phyloP scores from a whole-genome alignment of 2,888 invertebrate species.

The Leuctra nigra region DNA sequence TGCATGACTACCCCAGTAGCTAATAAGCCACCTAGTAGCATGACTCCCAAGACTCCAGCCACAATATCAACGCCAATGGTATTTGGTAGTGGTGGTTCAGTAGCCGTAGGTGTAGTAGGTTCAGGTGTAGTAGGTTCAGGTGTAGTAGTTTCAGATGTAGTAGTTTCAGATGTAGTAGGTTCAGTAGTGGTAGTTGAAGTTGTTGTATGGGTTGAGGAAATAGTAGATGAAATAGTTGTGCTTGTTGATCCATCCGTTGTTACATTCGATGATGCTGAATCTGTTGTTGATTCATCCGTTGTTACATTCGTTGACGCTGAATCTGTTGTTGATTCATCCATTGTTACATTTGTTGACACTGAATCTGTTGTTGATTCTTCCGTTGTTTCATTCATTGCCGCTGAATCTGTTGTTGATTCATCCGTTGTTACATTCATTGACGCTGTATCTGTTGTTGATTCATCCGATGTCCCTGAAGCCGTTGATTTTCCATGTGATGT shows the following conservation, averaged over 20 bases:
- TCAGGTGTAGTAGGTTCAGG: not conserved
- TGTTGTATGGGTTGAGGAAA: not conserved
- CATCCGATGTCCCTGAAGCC: too few species aligned
- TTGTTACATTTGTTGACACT: not conserved
- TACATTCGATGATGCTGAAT: not conserved
- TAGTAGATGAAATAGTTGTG: not conserved
- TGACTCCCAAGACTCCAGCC: slow-evolving; percentile 2
- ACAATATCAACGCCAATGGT: not conserved
- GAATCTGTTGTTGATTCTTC: not conserved
- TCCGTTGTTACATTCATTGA: not conserved
- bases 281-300: not conserved
- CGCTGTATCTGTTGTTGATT: not conserved
- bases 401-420: not conserved
- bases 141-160: too few species aligned
- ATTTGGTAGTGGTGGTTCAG: not conserved
- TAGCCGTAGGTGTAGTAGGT: not conserved
- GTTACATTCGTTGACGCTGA: not conserved
- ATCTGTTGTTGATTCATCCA: not conserved
- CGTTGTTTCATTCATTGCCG: not conserved
- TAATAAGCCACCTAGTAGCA: slow-evolving; percentile 5
- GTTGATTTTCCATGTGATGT: not conserved
- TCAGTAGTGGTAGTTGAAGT: not conserved
- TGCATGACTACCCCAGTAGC: slow-evolving; percentile 16
- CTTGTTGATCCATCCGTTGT: not conserved
- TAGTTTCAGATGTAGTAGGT: not conserved